Base-by-base conservation (phyloP, 2,797 vertebrate species). In the Tadarida brasiliensis region DNA sequence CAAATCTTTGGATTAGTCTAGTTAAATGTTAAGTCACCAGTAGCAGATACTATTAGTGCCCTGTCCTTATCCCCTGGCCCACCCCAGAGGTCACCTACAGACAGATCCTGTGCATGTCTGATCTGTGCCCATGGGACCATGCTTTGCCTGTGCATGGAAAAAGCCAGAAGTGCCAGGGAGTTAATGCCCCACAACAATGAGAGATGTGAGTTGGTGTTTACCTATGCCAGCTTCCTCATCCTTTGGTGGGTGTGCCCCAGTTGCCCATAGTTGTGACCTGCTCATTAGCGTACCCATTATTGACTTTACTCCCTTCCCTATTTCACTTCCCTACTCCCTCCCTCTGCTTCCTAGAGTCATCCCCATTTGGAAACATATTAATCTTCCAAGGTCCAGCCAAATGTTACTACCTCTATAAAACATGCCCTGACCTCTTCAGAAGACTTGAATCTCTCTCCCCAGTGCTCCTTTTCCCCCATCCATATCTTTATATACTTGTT, bases 401-500 rank as follows among this genome's bases (percentile, higher is more conserved):
- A 30, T 65, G 80, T 6, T 33, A n/a, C 44, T 74, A 76, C 63
- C 20, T 93, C 80, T 90, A 16, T 54, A 44, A 93, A 94, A 49
- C 35, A n/a, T 94, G 51, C 54, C 24, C 47, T 94, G 74, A 73
- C 49, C 44, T 65, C 81, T 89, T 82, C 61, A 82, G 59, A 88
- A 54, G 47, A 80, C 93, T 30, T 26, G 33, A 94, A 30, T 84
- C 14, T 85, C 30, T 92, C 65, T 78, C 51, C 14, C 12, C 5
- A 30, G 14, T 35, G 14, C 26, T 80, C 49, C 33, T 59, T 91
- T 82, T 76, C 85, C 82, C 85, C 68, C 90, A 44, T 74, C 39
- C 7, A 11, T 82, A 35, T 57, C 24, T 85, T 81, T 33, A 87
- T 28, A 51, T 51, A 14, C 24, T 74, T 93, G 30, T 16, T 39